phyloP scores from a whole-genome alignment of 2,888 invertebrate species.

The Gordius sp. region DNA sequence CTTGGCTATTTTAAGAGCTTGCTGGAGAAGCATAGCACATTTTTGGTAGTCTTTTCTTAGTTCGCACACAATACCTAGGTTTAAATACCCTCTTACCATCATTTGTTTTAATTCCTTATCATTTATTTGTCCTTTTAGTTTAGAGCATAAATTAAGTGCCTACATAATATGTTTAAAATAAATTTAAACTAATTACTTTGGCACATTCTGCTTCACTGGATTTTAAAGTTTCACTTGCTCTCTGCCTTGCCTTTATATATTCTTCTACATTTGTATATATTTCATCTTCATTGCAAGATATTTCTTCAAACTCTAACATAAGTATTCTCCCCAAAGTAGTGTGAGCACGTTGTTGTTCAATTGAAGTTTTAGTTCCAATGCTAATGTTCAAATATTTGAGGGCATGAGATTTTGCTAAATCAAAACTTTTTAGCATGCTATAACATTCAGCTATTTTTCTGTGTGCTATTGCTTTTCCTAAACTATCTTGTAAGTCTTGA shows the following conservation, averaged over 20 bases:
- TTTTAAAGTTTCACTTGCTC: background rate
- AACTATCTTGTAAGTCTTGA: background rate
- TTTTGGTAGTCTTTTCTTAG: slow-evolving; percentile 5
- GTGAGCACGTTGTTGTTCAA: slow-evolving; percentile 4
- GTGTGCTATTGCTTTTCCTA: slow-evolving; percentile 5
- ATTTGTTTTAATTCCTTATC: slow-evolving; percentile 10
- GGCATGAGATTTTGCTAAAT: background rate
- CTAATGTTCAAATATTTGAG: background rate
- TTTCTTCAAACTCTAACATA: slow-evolving; percentile 3
- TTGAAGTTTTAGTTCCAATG: background rate
- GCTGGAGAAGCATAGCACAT: slow-evolving; percentile 1
- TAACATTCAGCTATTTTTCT: slow-evolving; percentile 14
- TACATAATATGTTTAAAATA: too few relatives aligned
- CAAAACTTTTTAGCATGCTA: background rate
- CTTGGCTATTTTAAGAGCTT: slow-evolving; percentile 10
- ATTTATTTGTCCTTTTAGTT: background rate
- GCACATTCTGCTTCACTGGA: background rate
- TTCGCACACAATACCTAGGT: background rate
- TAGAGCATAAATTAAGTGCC: background rate
- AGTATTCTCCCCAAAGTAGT: slow-evolving; percentile 5
- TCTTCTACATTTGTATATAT: background rate
- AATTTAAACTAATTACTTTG: background rate
- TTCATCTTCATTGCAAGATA: background rate
- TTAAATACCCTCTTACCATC: background rate
- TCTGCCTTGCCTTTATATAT: background rate